Evolutionary conservation across 2,888 invertebrate species (phyloP), one percentile per base, ranked within the genome.

Genomic region (Megaustenia siamemsis): DNA sequence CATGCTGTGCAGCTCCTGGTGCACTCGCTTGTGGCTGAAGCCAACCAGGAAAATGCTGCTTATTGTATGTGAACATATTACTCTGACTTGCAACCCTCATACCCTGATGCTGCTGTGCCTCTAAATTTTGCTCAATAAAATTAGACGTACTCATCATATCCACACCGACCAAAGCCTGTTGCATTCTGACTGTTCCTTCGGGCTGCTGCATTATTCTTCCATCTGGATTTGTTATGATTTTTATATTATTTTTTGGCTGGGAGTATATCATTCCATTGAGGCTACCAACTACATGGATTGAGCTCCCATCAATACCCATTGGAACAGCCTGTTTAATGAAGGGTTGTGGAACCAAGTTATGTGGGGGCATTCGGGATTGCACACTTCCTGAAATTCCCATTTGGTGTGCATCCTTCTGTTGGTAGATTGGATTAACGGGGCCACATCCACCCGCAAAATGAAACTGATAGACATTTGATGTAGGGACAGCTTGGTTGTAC

Each of bases 331-430:
- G 80, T 60, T 85, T 79, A 53, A 85, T 45, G 10, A 81, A 73
- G 28, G 81, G 76, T 38, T 81, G 81, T 24, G 66, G 24, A 1
- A 81, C 80, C 56, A 85, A 32, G 24, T 82, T 84, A 49, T 80
- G 76, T 83, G 75, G 76, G 38, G 63, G 3, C 68, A 82, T 24
- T 66, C 69, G 35, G 35, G 81, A 40, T 77, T 86, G 86, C 81
- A 84, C 82, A 63, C 73, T 78, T 38, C 53, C 75, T 12, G 66
- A 28, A 53, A 66, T 56, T 38, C 66, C 82, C 73, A 82, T 68
- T 21, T n/a, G 71, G 49, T 83, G 85, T 10, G 56, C 45, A 32
- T 86, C 81, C 43, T 85, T 79, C 66, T 87, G 87, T 35, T 77
- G 82, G 32, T 78, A 63, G 53, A 81, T 76, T 32, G 73, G 68